phyloP scores from a whole-genome alignment of 2,113 vertebrate genomes.

The Phrynocephalus versicolor region DNA sequence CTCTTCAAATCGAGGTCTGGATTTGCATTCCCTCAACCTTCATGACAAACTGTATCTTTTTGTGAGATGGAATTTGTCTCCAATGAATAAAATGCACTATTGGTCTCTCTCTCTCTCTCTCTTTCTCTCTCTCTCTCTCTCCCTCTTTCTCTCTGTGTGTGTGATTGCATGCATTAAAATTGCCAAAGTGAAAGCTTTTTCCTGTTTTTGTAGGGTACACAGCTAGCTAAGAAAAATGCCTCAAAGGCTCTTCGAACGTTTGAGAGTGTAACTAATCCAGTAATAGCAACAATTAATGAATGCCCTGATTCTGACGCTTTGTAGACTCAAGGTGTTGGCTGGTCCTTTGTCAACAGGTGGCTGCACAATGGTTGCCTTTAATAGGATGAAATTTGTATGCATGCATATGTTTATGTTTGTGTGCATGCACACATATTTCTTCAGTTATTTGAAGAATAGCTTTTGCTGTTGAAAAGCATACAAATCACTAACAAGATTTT shows the following conservation, averaged over 20 bases:
- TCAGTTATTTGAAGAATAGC: conserved; percentile 42
- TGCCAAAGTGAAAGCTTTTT: conserved; percentile 43
- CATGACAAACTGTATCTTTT: conserved; percentile 73
- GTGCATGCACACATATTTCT: too few relatives aligned
- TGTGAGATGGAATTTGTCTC: conserved; percentile 67
- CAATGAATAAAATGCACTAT: conserved; percentile 50
- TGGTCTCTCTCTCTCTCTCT: too few relatives aligned
- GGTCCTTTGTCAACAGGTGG: conserved; percentile 51
- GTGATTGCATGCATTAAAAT: conserved; percentile 50
- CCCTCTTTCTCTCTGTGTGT: too few relatives aligned
- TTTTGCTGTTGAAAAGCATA: conserved; percentile 52
- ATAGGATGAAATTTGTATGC: not conserved
- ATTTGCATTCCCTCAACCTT: conserved; percentile 76
- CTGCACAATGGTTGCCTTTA: conserved; percentile 30
- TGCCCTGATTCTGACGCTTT: conserved; percentile 44
- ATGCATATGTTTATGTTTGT: not conserved
- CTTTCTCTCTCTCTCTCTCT: too few relatives aligned
- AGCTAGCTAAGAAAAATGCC: conserved; percentile 58
- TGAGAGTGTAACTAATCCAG: conserved; percentile 48
- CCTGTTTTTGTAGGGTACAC: conserved; percentile 57
- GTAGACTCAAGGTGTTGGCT: conserved; percentile 39
- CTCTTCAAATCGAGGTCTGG: conserved; percentile 64
- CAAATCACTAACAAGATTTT: conserved; percentile 49
- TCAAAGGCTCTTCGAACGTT: conserved; percentile 36
- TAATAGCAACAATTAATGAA: conserved; percentile 61